Percentiles rank a stretch among this genome's conserved stretches.
These are phyloP conservation scores for Alviniconcha strummeri DNA, from an alignment of 2,888 invertebrate genomes.

Conservation along the genomic window DNA sequence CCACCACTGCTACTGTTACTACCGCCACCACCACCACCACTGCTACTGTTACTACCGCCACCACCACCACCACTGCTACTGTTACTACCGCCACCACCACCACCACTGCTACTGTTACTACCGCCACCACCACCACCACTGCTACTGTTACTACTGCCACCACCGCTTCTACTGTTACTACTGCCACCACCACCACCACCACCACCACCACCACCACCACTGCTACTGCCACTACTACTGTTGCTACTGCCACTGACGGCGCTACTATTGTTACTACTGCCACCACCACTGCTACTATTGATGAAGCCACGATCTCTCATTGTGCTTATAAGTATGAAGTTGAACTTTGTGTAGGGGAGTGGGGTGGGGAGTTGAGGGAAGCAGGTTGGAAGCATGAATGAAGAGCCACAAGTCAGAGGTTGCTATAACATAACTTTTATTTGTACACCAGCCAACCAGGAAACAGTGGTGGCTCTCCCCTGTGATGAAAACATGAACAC, in stretches of 20 bases:
- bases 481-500: too few relatives aligned
- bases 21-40: constrained; percentile 11
- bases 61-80: constrained; percentile 16
- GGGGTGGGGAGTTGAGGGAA: too few relatives aligned
- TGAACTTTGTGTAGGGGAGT: too few relatives aligned
- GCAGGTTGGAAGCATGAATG: too few relatives aligned
- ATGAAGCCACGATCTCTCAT: too few relatives aligned
- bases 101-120: background rate
- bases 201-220: constrained; percentile 24
- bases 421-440: too few relatives aligned
- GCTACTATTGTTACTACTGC: constrained; percentile 2
- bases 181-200: constrained; percentile 21
- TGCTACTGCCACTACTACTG: too few relatives aligned
- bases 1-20: constrained; percentile 17
- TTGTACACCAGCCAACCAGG: too few relatives aligned
- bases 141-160: background rate
- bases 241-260: constrained; percentile 2
- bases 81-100: background rate
- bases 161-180: background rate
- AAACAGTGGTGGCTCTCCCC: too few relatives aligned
- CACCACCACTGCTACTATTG: background rate
- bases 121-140: background rate
- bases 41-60: constrained; percentile 15
- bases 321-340: too few relatives aligned
- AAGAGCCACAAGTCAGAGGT: too few relatives aligned